These are phyloP conservation scores for Neofelis nebulosa DNA, from an alignment of 2,113 vertebrate genomes.

Conservation along the genomic window DNA sequence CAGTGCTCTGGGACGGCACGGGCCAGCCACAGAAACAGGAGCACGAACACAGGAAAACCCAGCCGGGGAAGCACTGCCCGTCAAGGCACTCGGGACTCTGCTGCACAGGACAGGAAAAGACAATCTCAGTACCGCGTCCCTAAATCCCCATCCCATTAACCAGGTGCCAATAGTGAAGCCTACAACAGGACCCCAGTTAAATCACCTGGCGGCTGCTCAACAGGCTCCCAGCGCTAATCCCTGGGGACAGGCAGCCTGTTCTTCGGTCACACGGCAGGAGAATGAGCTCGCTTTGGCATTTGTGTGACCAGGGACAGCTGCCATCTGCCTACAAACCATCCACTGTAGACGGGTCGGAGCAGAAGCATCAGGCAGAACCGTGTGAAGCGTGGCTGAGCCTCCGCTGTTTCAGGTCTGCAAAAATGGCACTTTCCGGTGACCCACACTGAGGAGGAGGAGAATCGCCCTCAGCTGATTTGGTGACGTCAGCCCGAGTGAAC, in stretches of 20 bases:
- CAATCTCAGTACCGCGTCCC: not conserved
- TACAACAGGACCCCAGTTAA: not conserved
- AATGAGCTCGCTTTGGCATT: not conserved
- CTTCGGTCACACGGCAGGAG: not conserved
- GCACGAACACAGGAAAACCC: accelerated
- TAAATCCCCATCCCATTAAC: not conserved
- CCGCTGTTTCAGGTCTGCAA: not conserved
- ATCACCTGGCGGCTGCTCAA: not conserved
- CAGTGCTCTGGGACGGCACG: accelerated
- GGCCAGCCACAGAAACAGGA: not conserved
- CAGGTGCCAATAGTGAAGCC: not conserved
- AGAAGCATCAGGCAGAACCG: not conserved
- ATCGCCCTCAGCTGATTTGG: not conserved
- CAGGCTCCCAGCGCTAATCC: not conserved
- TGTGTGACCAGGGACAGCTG: not conserved
- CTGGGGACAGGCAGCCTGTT: conserved; percentile 29
- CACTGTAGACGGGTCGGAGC: not conserved
- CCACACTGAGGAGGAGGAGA: not conserved
- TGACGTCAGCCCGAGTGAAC: not conserved
- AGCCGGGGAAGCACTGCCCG: not conserved
- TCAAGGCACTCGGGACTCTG: not conserved
- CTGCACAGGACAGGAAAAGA: not conserved
- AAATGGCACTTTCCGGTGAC: not conserved
- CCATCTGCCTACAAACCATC: not conserved
- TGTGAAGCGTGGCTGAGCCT: not conserved